Base-by-base conservation (phyloP, 2,797 vertebrate genomes). In the Cirrhinus mrigala region DNA sequence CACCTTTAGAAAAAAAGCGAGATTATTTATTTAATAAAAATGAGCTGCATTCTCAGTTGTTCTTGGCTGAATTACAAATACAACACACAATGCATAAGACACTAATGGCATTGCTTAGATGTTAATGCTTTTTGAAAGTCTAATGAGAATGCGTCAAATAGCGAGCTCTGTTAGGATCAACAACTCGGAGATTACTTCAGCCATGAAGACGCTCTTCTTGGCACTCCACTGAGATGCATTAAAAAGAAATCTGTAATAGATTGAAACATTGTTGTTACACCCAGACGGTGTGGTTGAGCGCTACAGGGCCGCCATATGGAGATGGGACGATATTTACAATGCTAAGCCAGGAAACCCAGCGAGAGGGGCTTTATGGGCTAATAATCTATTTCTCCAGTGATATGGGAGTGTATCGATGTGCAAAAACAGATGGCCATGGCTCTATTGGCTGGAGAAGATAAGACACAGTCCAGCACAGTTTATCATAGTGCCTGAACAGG, bases 351-450 rank as follows among this genome's bases (percentile, higher is more conserved):
- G 76, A 77, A 85, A 90, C 85, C 87, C 52, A 84, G 74, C 76
- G 80, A 56, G 92, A 91, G 89, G 89, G 90, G 89, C 91, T 91
- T 95, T 93, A 94, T 91, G 91, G 92, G 92, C 88, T 92, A 93
- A 89, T 94, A 94, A 95, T 95, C 92, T 92, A 94, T 94, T 94
- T 93, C 93, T 94, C 90, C 88, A 93, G 92, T 93, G 92, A 94
- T 94, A 94, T 93, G 93, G 87, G 92, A 94, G 93, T 93, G 93
- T 95, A 95, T 94, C 92, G 93, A 94, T 93, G 94, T 93, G 92
- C 93, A 93, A 82, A 93, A 94, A 94, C 94, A 95, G 95, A 95
- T 95, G 94, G 94, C 89, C 90, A 88, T 91, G 93, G 92, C 94
- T 94, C 93, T 92, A 93, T 94, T 94, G 94, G 94, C 93, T 94